Conservation (phyloP, 92 coral and sea anemone genomes). For the Porites rus region DNA sequence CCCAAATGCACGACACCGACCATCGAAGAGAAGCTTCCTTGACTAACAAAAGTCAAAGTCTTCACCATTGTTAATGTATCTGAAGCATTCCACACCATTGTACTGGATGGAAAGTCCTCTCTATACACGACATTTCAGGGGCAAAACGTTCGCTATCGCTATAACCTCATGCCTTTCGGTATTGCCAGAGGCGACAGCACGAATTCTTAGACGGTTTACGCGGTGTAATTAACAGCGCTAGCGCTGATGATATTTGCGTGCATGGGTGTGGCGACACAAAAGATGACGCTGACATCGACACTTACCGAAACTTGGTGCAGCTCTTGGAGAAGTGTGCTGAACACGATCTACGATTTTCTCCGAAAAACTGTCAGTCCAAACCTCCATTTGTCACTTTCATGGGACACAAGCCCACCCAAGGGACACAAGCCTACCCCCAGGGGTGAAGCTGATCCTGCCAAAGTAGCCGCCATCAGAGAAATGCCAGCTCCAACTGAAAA, state of each 20-base stretch:
- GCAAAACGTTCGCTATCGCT: slow-evolving; percentile 14
- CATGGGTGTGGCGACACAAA: no score
- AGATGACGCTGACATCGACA: no score
- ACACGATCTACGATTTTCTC: no score
- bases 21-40: slow-evolving; percentile 8
- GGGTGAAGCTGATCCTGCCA: background rate
- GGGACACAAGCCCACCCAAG: slow-evolving; percentile 34
- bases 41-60: slow-evolving; percentile 33
- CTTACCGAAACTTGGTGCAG: no score
- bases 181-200: background rate
- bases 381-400: slow-evolving; percentile 3
- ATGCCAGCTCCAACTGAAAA: slow-evolving; percentile 46
- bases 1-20: background rate
- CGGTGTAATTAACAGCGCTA: no score
- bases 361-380: background rate
- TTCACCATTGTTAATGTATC: slow-evolving; percentile 31
- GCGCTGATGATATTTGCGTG: no score
- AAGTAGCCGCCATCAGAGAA: background rate
- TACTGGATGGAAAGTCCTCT: no score
- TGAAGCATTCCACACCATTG: background rate
- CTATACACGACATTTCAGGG: no score
- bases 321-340: no score
- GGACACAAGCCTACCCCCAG: slow-evolving; percentile 28
- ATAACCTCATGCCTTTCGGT: slow-evolving; percentile 4
- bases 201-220: background rate